phyloP scores from a whole-genome alignment of 2,113 vertebrate genomes.

The Poeciliopsis turrubarensis region DNA sequence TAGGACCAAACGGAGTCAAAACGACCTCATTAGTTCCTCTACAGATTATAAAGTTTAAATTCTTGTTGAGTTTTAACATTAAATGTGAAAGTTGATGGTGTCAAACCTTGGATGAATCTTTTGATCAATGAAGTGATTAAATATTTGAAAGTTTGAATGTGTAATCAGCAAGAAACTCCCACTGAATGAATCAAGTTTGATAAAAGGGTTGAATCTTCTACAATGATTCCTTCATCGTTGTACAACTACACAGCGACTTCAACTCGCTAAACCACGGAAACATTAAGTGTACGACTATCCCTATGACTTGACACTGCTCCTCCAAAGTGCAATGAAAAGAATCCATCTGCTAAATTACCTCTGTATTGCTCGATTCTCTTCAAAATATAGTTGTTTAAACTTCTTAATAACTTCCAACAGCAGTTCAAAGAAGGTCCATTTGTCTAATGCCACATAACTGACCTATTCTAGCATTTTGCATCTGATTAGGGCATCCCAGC shows the following conservation, averaged over 20 bases:
- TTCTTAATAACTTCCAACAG: not conserved
- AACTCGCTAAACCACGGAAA: not conserved
- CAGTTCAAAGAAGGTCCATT: slow-evolving; percentile 3
- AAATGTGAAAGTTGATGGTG: no score
- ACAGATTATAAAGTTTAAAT: no score
- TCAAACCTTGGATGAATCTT: no score
- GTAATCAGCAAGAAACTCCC: not conserved
- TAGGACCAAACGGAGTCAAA: not conserved
- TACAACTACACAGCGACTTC: not conserved
- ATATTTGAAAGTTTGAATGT: no score
- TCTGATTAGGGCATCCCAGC: slow-evolving; percentile 25
- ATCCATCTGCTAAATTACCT: not conserved
- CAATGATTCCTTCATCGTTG: not conserved
- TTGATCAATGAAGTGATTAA: no score
- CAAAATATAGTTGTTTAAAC: not conserved
- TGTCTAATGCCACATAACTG: slow-evolving; percentile 2
- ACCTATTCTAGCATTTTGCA: slow-evolving; percentile 11
- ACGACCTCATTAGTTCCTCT: no score
- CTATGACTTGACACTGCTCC: not conserved
- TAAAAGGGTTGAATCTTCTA: not conserved
- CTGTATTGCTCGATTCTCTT: not conserved
- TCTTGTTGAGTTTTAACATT: no score
- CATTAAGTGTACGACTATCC: not conserved
- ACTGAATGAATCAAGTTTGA: no score
- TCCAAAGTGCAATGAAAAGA: not conserved